phyloP scores from a whole-genome alignment of 2,797 vertebrate species.

The Manis javanica region DNA sequence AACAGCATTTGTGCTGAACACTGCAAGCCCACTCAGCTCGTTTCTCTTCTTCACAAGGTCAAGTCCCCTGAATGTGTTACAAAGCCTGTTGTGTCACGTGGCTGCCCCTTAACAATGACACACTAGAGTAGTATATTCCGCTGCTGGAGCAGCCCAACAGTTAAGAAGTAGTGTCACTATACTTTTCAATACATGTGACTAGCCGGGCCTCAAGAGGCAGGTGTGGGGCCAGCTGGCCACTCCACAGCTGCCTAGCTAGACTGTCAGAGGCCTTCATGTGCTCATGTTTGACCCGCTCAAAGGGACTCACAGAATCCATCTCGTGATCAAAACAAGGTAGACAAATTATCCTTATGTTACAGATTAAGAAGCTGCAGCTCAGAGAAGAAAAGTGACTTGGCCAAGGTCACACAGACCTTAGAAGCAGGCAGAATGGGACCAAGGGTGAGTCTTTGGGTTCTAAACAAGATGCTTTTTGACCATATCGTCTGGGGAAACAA shows the following conservation, averaged over 20 bases:
- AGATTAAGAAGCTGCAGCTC: neutral
- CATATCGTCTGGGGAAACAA: neutral
- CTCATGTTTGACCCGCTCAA: neutral
- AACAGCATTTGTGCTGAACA: neutral
- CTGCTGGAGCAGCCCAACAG: too few species aligned
- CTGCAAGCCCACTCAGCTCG: rapidly evolving
- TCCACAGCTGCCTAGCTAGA: rapidly evolving
- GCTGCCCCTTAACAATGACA: neutral
- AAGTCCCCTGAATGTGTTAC: neutral
- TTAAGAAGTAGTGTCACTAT: neutral
- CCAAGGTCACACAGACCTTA: neutral
- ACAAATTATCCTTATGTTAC: neutral
- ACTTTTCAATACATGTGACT: neutral
- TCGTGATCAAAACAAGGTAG: neutral
- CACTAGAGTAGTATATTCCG: too few species aligned
- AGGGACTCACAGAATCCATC: neutral
- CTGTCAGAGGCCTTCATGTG: neutral
- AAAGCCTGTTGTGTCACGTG: neutral
- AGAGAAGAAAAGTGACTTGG: too few species aligned
- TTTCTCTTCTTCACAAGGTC: too few species aligned
- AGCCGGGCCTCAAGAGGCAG: too few species aligned
- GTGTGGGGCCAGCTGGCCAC: neutral
- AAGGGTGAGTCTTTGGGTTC: neutral
- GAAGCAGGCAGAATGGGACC: too few species aligned
- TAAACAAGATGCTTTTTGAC: too few species aligned